Evolutionary conservation across 2,113 vertebrate species (phyloP), one percentile per base, ranked within the genome.

Genomic region (Rhinolophus ferrumequinum): DNA sequence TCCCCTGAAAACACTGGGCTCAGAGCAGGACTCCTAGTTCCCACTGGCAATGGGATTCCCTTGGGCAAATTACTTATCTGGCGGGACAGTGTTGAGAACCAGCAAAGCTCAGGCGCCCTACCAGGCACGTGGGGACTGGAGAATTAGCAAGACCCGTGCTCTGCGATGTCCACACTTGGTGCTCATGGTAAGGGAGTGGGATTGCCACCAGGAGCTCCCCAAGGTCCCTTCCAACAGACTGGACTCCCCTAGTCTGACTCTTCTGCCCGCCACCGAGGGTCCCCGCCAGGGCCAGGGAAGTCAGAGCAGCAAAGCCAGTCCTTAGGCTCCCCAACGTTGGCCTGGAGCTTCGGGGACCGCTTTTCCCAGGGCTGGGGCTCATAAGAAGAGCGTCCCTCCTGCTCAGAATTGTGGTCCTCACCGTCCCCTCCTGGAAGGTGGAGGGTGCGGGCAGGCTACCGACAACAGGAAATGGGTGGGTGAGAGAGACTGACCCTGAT

Each of bases 171-270:
- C 54, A 15, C 0, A 8, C 28, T 80, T 66, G 11, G 13, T 22
- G n/a, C 10, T 26, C 35, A 0, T 0, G 28, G 79, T 5, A 41
- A 26, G n/a, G n/a, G n/a, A 35, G 33, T 12, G 3, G 18, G 58
- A 19, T 6, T 62, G 80, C 47, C 30, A 6, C 28, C 5, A 1
- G 1, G 5, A 70, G 70, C n/a, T 18, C 44, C 28, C n/a, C n/a
- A 44, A 87, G n/a, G 15, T 69, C 44, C 70, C 38, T 64, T 30
- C 26, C 56, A 3, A 21, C 3, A 56, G 56, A 69, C 85, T 10
- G 52, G 10, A 22, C 2, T 28, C 22, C 75, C 69, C 41, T 26
- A 0, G 28, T 14, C 56, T 18, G 35, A 30, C 30, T 24, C 2
- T 64, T 30, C 69, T 67, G 26, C 38, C 60, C 30, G 24, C 80